Evolutionary conservation across 2,797 vertebrate species (phyloP), one percentile per base, ranked within the genome.

Genomic region (Acrossocheilus fasciatus): DNA sequence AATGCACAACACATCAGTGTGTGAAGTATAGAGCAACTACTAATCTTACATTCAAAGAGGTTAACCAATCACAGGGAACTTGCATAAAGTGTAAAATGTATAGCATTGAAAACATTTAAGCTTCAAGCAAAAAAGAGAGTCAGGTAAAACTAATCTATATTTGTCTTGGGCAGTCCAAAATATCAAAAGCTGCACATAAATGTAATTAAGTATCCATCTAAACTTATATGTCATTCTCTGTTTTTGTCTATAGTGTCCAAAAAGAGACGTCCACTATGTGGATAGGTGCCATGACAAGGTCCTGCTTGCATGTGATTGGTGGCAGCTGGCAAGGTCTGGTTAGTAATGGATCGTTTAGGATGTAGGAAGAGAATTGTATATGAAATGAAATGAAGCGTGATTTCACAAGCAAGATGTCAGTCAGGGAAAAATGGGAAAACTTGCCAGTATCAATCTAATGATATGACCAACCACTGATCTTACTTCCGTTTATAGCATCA

Each of bases 301-400:
- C 87, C 88, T 77, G 18, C 81, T 89, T 82, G 62, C 0, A 83
- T 87, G 89, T 92, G 92, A 95, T 94, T 92, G 93, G 94, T 93
- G 88, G 92, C 94, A 95, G 93, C 93, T 95, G 93, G 92, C 91
- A 91, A 91, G 91, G 91, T 93, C 90, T 88, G 87, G 89, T 86
- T 83, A 84, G 89, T 94, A 94, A 95, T 91, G 87, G 81, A 88
- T 47, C 86, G 85, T 91, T 95, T 93, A 92, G 92, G 85, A 94
- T 95, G 93, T 81, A 78, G n/a, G 79, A 88, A 82, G 64, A 43
- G 83, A 43, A 78, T 82, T 70, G 64, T 10, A 74, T 86, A 74
- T 4, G 9, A 86, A 81, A 81, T 30, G 41, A 81, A 81, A 54
- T 64, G 43, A 30, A 86, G 52, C 78, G 69, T 86, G 84, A 73